phyloP scores from a whole-genome alignment of 1,140 invertebrate species.

The Drosophila leontia region DNA sequence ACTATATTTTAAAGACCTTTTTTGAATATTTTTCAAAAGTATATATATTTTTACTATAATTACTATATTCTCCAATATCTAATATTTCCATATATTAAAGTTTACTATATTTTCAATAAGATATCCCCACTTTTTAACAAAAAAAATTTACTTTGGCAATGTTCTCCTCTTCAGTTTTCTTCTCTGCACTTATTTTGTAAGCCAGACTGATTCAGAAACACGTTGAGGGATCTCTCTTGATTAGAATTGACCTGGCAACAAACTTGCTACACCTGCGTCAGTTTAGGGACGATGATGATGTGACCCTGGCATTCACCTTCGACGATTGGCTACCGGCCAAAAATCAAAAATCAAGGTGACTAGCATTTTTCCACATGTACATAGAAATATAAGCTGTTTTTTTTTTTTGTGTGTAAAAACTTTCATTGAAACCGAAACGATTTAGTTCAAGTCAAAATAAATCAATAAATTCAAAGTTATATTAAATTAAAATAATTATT shows the following conservation, averaged over 20 bases:
- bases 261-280: slow-evolving; percentile 46
- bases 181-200: slow-evolving; percentile 26
- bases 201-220: slow-evolving; percentile 13
- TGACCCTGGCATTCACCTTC: slow-evolving; percentile 14
- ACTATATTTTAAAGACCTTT: too few species aligned
- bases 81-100: too few species aligned
- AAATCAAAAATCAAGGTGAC: slow-evolving; percentile 9
- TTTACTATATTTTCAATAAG: neutral
- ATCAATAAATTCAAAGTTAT: too few species aligned
- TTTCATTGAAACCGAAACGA: neutral
- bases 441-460: too few species aligned
- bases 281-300: slow-evolving; percentile 1
- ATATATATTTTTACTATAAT: too few species aligned
- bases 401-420: neutral
- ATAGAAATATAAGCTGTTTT: neutral
- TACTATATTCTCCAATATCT: too few species aligned
- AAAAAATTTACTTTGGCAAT: neutral
- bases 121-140: too few species aligned
- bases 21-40: neutral
- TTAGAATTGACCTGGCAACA: slow-evolving; percentile 31
- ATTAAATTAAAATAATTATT: too few species aligned
- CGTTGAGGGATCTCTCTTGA: slow-evolving; percentile 2
- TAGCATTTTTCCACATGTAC: too few species aligned
- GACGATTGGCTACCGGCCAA: slow-evolving; percentile 20
- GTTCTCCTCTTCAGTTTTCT: neutral